Evolutionary conservation across 1,140 invertebrate genomes (phyloP).

Genomic region (Zaprionus taronus): DNA sequence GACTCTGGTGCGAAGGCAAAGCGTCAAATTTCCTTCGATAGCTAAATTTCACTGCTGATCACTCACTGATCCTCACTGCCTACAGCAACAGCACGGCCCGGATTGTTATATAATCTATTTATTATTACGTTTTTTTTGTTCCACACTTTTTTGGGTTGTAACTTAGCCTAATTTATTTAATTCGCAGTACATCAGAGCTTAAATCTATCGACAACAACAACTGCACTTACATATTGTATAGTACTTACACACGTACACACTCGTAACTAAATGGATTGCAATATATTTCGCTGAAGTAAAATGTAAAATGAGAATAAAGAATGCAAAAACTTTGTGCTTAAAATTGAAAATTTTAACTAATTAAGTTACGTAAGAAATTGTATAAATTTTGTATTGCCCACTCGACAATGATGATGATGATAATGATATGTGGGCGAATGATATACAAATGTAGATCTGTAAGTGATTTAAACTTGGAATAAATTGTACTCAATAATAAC

Average conservation of each 20-base stretch:
- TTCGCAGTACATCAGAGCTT: constrained; percentile 19
- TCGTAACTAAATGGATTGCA: constrained; percentile 55
- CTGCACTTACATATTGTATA: constrained; percentile 9
- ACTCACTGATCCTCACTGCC: neutral
- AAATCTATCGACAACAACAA: constrained; percentile 5
- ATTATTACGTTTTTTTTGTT: constrained; percentile 43
- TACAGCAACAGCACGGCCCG: neutral
- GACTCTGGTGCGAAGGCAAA: constrained; percentile 67
- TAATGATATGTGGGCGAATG: neutral
- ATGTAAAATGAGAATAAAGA: constrained; percentile 17
- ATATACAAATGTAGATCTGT: neutral
- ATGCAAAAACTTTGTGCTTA: constrained; percentile 8
- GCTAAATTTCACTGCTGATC: constrained; percentile 41
- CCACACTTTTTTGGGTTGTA: constrained; percentile 48
- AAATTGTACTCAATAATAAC: constrained; percentile 72
- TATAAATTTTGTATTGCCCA: neutral
- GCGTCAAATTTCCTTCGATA: constrained; percentile 80
- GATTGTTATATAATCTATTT: constrained; percentile 22
- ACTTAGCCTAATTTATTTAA: constrained; percentile 69
- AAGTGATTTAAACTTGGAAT: constrained; percentile 49
- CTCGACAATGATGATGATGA: constrained; percentile 7
- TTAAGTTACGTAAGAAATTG: constrained; percentile 23
- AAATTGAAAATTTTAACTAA: constrained; percentile 20
- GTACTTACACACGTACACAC: constrained; percentile 16
- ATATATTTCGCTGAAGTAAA: constrained; percentile 67